Evolutionary conservation across 1,140 invertebrate species (phyloP).

Genomic region (Neodiprion fabricii): DNA sequence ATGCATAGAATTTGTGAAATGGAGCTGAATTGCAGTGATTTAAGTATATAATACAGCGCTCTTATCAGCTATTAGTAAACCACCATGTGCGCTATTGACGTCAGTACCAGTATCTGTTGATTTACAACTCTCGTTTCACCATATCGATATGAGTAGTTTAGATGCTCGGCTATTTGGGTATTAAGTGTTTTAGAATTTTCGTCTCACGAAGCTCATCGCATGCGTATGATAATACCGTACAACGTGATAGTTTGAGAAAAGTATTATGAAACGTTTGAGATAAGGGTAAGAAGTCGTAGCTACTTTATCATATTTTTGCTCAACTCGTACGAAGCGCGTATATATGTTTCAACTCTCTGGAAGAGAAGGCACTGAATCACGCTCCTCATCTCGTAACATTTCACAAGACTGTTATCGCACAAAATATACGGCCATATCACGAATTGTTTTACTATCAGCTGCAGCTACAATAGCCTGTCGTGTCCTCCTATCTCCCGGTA

Average conservation of each 20-base stretch:
- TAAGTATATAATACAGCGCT: neutral
- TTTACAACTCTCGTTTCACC: neutral
- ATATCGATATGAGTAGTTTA: neutral
- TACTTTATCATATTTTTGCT: too few relatives aligned
- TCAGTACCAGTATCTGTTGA: neutral
- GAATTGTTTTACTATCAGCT: neutral
- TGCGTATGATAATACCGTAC: neutral
- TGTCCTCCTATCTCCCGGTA: too few relatives aligned
- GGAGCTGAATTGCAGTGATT: neutral
- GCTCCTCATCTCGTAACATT: neutral
- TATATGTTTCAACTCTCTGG: too few relatives aligned
- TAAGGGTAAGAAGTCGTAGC: neutral
- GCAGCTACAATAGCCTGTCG: too few relatives aligned
- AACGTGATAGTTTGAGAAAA: neutral
- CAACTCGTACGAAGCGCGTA: too few relatives aligned
- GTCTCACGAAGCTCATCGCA: neutral
- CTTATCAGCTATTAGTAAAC: constrained; percentile 7
- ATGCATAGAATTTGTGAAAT: too few relatives aligned
- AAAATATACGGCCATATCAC: neutral
- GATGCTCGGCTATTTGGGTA: neutral
- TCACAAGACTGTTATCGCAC: neutral
- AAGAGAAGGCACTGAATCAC: too few relatives aligned
- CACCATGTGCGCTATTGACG: constrained; percentile 12
- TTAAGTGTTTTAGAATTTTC: neutral
- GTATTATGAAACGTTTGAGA: neutral